A percentile compares a stretch with the other conserved stretches of the same genome.
Conservation (phyloP, 2,888 invertebrate species). For the Xestia xanthographa region DNA sequence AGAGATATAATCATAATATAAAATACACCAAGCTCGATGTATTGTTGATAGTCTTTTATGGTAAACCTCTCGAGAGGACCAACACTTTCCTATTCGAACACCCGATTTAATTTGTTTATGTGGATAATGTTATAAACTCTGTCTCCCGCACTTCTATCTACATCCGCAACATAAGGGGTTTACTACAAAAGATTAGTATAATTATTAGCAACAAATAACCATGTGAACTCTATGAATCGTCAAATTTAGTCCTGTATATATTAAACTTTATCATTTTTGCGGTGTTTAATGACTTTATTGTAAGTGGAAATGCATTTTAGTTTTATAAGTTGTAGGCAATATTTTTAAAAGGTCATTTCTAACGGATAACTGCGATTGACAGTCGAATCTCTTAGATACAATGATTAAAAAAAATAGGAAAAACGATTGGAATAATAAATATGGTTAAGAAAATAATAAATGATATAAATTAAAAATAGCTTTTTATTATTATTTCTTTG, state of each 20-base stretch:
- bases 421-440: slow-evolving; percentile 90
- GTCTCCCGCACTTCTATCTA: slow-evolving; percentile 76
- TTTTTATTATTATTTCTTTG: slow-evolving; percentile 63
- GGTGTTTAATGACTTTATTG: slow-evolving; percentile 87
- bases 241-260: slow-evolving; percentile 89
- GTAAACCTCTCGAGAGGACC: slow-evolving; percentile 82
- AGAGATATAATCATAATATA: slow-evolving; percentile 86
- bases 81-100: slow-evolving; percentile 77
- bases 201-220: slow-evolving; percentile 82
- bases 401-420: slow-evolving; percentile 89
- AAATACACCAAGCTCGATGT: slow-evolving; percentile 88
- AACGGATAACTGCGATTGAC: slow-evolving; percentile 85
- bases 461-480: slow-evolving; percentile 84
- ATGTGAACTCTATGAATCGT: slow-evolving; percentile 85
- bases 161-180: slow-evolving; percentile 79
- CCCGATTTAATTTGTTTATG: slow-evolving; percentile 72
- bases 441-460: slow-evolving; percentile 91
- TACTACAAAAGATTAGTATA: slow-evolving; percentile 80
- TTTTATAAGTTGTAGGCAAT: slow-evolving; percentile 90
- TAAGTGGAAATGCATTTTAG: slow-evolving; percentile 90
- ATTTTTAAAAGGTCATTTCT: slow-evolving; percentile 89
- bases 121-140: slow-evolving; percentile 71
- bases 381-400: slow-evolving; percentile 90
- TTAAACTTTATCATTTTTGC: slow-evolving; percentile 87
- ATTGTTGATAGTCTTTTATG: slow-evolving; percentile 80